Conservation (phyloP, 2,113 vertebrate species). For the Microcebus griseorufus region DNA sequence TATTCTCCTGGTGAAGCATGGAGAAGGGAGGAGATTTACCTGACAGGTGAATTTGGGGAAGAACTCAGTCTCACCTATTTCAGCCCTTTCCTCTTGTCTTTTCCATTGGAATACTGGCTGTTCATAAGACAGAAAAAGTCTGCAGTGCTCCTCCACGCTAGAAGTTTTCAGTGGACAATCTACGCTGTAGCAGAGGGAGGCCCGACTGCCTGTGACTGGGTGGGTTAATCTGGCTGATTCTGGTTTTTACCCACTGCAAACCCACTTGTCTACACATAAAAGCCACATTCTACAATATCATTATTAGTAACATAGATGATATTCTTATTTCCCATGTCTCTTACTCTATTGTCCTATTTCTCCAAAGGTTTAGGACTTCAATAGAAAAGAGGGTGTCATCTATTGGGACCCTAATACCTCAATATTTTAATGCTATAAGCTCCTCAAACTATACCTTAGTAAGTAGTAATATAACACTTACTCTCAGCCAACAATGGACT, state of each 20-base stretch:
- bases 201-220: neutral
- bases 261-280: neutral
- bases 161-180: neutral
- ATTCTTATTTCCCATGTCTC: neutral
- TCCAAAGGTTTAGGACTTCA: neutral
- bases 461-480: neutral
- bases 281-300: neutral
- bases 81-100: neutral
- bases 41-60: neutral
- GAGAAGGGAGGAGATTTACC: neutral
- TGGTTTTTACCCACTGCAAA: neutral
- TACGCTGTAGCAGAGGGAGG: neutral
- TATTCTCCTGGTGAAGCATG: neutral
- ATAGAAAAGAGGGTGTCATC: neutral
- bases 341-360: neutral
- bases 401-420: neutral
- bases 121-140: neutral
- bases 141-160: neutral
- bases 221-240: neutral
- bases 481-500: neutral
- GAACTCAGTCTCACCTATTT: neutral
- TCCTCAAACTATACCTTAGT: neutral
- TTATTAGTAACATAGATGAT: neutral
- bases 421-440: neutral
- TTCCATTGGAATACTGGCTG: neutral